A percentile compares a stretch with the other conserved stretches of the same genome.
Conservation (phyloP, 1,140 invertebrate species). For the Hylaeus volcanicus region DNA sequence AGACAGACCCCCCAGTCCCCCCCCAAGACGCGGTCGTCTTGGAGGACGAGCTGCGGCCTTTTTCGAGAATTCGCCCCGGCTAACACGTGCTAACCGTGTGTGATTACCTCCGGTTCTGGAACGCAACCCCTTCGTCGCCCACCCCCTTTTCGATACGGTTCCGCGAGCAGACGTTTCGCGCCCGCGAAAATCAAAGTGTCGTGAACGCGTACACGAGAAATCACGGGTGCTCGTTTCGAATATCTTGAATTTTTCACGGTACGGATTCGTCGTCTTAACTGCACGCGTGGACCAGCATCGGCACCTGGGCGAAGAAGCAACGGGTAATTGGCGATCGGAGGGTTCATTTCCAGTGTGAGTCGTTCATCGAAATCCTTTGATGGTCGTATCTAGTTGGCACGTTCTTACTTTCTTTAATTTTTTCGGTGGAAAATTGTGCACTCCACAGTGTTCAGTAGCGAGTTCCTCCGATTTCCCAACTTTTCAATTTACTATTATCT, state of each 20-base stretch:
- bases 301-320: too few relatives aligned
- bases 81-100: constrained; percentile 74
- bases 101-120: constrained; percentile 65
- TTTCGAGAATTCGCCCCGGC: constrained; percentile 72
- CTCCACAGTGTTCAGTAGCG: too few relatives aligned
- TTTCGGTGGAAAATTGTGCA: background rate
- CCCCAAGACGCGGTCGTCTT: constrained; percentile 63
- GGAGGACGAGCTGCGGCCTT: constrained; percentile 69
- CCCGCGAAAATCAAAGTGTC: constrained; percentile 61
- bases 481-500: too few relatives aligned
- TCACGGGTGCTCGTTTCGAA: background rate
- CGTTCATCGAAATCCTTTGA: background rate
- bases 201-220: background rate
- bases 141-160: background rate
- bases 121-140: constrained; percentile 11
- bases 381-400: background rate
- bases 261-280: background rate
- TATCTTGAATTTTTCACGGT: background rate
- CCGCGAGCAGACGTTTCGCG: background rate
- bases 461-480: too few relatives aligned
- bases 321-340: background rate
- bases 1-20: constrained; percentile 23
- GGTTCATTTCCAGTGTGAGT: constrained; percentile 4
- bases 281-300: background rate
- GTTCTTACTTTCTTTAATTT: background rate